Evolutionary conservation across 2,113 vertebrate genomes (phyloP).

Genomic region (Oriolus oriolus): DNA sequence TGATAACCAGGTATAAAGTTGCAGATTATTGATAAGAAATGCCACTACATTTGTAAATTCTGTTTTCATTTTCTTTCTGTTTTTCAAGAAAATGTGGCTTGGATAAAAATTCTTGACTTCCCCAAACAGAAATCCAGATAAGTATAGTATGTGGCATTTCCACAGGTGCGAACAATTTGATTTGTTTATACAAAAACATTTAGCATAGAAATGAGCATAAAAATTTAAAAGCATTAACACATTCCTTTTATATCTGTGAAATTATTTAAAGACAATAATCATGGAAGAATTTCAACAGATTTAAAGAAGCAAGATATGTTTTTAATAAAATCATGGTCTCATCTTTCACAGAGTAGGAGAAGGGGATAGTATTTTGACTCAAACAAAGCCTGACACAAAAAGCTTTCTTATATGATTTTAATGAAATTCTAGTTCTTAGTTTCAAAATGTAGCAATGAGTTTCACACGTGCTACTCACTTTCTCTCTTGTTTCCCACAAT

Average conservation of each 20-base stretch:
- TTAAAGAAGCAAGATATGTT: not conserved
- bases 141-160: slow-evolving; percentile 16
- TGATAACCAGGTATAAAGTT: slow-evolving; percentile 17
- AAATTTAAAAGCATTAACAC: slow-evolving; percentile 45
- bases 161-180: slow-evolving; percentile 46
- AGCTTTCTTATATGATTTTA: not conserved
- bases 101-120: slow-evolving; percentile 25
- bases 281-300: slow-evolving; percentile 47
- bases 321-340: not conserved
- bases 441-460: not conserved
- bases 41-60: not conserved
- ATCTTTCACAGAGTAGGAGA: not conserved
- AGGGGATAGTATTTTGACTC: not conserved
- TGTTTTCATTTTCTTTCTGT: not conserved
- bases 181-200: slow-evolving; percentile 53
- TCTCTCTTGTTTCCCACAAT: not conserved
- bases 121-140: slow-evolving; percentile 15
- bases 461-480: not conserved
- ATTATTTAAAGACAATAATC: slow-evolving; percentile 55
- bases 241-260: slow-evolving; percentile 56
- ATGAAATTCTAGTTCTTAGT: not conserved
- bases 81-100: not conserved
- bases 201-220: slow-evolving; percentile 53
- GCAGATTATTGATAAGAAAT: not conserved
- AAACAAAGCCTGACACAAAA: not conserved